A percentile compares a stretch with the other conserved stretches of the same genome.
Conservation (phyloP, 2,113 vertebrate genomes). For the Sminthopsis crassicaudata region DNA sequence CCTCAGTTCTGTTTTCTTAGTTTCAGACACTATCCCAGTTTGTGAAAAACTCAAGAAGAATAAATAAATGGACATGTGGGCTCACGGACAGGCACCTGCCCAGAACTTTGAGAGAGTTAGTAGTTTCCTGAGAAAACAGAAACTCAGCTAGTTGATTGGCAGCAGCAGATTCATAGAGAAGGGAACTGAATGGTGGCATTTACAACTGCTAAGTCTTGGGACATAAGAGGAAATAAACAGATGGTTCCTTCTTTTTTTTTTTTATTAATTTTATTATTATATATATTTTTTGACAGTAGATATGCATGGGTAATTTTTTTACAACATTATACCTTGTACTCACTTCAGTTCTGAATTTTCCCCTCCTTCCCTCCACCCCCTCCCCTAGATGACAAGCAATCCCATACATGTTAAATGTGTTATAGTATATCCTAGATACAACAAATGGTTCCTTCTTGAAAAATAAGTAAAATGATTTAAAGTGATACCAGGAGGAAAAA, state of each 20-base stretch:
- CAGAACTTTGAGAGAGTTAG: background rate
- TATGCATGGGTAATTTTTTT: too few species aligned
- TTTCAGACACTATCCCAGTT: background rate
- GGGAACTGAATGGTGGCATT: background rate
- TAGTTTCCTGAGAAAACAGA: background rate
- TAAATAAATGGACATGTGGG: background rate
- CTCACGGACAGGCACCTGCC: background rate
- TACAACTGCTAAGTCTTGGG: background rate
- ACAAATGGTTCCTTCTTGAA: background rate
- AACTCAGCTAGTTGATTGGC: background rate
- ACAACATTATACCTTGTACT: too few species aligned
- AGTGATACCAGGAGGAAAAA: background rate
- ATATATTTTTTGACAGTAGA: too few species aligned
- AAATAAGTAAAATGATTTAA: background rate
- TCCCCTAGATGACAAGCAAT: too few species aligned
- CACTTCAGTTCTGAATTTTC: too few species aligned
- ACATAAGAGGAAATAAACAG: background rate
- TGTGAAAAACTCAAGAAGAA: background rate
- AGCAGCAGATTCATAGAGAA: conserved; percentile 8
- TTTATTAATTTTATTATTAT: too few species aligned
- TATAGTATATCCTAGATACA: too few species aligned
- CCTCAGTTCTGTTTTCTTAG: background rate
- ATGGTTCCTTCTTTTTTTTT: too few species aligned
- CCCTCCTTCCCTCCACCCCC: too few species aligned
- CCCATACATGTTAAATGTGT: too few species aligned